Conservation (phyloP, 1,140 invertebrate genomes). For the Drosophila simulans region DNA sequence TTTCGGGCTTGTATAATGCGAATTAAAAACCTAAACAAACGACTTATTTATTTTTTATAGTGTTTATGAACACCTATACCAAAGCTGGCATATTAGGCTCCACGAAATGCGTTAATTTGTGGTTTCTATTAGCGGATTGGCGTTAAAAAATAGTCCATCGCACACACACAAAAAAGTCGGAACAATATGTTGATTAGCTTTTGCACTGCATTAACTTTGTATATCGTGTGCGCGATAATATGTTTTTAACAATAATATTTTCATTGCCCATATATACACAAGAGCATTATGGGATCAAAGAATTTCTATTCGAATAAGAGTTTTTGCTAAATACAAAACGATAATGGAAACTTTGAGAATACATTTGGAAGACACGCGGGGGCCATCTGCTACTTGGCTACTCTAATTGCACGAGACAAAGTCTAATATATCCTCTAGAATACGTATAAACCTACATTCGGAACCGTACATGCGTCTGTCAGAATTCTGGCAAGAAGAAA, state of each 20-base stretch:
- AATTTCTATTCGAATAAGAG: background rate
- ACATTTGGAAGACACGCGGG: slow-evolving; percentile 13
- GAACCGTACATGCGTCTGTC: slow-evolving; percentile 3
- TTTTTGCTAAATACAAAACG: background rate
- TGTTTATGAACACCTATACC: slow-evolving; percentile 17
- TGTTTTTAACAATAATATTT: background rate
- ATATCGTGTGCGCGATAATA: slow-evolving; percentile 6
- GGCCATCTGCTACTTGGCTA: slow-evolving; percentile 13
- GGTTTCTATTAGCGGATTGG: slow-evolving; percentile 45
- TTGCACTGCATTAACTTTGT: slow-evolving; percentile 12
- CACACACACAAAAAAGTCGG: slow-evolving; percentile 1
- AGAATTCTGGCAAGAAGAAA: slow-evolving; percentile 4
- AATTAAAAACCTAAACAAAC: slow-evolving; percentile 36
- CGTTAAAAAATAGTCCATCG: slow-evolving; percentile 32
- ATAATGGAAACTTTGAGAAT: background rate
- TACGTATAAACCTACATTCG: slow-evolving; percentile 37
- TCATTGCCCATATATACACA: background rate
- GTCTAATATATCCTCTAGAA: slow-evolving; percentile 27
- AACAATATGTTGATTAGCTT: slow-evolving; percentile 22
- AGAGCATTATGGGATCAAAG: background rate
- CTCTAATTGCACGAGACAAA: slow-evolving; percentile 20
- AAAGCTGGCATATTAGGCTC: slow-evolving; percentile 8
- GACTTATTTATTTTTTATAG: slow-evolving; percentile 32
- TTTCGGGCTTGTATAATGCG: slow-evolving; percentile 20
- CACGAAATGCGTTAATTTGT: slow-evolving; percentile 39